Base-by-base conservation (phyloP, 2,113 vertebrate species). In the Halichoeres trimaculatus region DNA sequence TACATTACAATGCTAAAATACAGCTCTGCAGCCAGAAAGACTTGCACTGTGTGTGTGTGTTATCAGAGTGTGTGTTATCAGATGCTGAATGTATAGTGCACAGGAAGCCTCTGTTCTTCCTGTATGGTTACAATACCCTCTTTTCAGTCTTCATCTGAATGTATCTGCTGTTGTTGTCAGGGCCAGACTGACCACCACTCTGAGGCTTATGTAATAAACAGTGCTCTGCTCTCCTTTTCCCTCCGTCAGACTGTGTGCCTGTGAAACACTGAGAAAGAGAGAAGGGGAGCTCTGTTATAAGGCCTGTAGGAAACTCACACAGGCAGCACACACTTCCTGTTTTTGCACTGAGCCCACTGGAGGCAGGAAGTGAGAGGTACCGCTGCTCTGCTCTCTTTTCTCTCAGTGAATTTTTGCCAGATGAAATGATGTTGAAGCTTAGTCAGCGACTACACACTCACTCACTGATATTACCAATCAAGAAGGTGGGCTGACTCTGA, bases 251-350 rank as follows among this genome's bases (percentile, higher is more conserved):
- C 54, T 66, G 77, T 81, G 45, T 68, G 70, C 74, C 68, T 70
- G 57, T 69, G 57, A 59, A 63, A 59, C 38, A 70, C 13, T 52
- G 64, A 70, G 56, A 70, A 54, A 45, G 34, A 61, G 74, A 79
- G 35, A 52, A 68, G 67, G 34, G 52, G 41, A 43, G 45, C 53
- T 68, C 52, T 63, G 78, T 81, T 78, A 61, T 43, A 70, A 76
- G 64, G 72, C 48, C 67, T 40, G 35, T 66, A 83, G 88, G 85
- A 90, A 89, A 76, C 74, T 71, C 81, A 90, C 81, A 89, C 59
- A 81, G 74, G 76, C 82, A 84, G 52, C 64, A 41, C 81, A 74
- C 56, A 84, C 83, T 90, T 92, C 91, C 89, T 91, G 88, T 90
- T 91, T 89, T 91, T 85, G 80, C 79, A 58, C 75, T 19, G 61